A percentile compares a stretch with the other conserved stretches of the same genome.
Conservation (phyloP, 2,797 vertebrate species). For the Myotis pilosus region DNA sequence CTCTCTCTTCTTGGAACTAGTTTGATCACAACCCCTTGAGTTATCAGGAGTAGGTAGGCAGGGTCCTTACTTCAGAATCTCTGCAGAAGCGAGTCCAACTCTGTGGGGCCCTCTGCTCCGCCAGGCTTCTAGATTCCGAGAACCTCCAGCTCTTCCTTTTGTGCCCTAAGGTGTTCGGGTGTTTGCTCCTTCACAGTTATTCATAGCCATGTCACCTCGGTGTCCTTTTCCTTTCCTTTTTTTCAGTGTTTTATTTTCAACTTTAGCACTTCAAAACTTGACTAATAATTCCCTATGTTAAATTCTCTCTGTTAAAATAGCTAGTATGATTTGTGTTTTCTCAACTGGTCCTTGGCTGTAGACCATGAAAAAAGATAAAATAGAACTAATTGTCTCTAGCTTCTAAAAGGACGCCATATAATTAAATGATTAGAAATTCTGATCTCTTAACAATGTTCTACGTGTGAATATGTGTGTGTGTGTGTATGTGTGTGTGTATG, state of each 20-base stretch:
- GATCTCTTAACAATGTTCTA: background rate
- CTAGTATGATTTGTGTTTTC: background rate
- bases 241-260: background rate
- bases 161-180: background rate
- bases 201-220: background rate
- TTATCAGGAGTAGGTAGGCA: background rate
- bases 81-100: background rate
- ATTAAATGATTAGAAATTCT: background rate
- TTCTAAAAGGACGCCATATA: background rate
- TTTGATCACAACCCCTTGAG: background rate
- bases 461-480: background rate
- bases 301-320: background rate
- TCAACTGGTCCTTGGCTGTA: background rate
- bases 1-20: background rate
- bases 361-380: conserved; percentile 63
- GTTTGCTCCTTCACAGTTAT: background rate
- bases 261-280: background rate
- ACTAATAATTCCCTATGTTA: background rate
- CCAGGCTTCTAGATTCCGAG: background rate
- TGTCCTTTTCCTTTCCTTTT: background rate
- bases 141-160: background rate
- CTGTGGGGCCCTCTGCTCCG: background rate
- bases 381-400: background rate
- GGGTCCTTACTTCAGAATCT: background rate
- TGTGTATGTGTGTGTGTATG: background rate